Evolutionary conservation across 2,113 vertebrate genomes (phyloP).

Genomic region (Callopanchax toddi): DNA sequence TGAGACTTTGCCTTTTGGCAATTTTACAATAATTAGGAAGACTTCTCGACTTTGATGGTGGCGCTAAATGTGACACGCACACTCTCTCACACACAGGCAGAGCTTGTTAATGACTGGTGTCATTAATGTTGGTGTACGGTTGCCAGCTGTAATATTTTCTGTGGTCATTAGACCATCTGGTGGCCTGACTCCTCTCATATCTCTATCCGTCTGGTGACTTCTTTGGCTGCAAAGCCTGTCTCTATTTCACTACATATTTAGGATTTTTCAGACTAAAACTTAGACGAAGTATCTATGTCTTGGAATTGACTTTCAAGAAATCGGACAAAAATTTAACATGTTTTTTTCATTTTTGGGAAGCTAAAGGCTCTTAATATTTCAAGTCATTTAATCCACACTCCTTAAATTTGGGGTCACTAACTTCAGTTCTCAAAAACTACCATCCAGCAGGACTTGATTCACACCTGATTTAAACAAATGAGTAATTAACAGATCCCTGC

Average conservation of each 20-base stretch:
- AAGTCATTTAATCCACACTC: not conserved
- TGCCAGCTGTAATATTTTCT: constrained; percentile 77
- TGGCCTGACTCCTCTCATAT: constrained; percentile 57
- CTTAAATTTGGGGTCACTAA: no score
- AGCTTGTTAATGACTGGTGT: constrained; percentile 63
- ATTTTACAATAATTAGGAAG: constrained; percentile 41
- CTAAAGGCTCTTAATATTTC: not conserved
- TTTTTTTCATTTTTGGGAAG: not conserved
- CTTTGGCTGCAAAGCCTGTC: constrained; percentile 2
- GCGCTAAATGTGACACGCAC: constrained; percentile 25
- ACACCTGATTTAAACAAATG: no score
- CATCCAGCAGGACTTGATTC: no score
- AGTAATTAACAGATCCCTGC: no score
- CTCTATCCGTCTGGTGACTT: constrained; percentile 24
- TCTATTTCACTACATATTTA: constrained; percentile 2
- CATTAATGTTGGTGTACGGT: constrained; percentile 65
- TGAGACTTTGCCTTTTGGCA: constrained; percentile 30
- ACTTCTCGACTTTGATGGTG: constrained; percentile 45
- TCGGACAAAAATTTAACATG: not conserved
- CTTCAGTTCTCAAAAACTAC: no score
- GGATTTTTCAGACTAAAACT: not conserved
- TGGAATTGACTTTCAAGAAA: no score
- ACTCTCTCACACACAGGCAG: constrained; percentile 1
- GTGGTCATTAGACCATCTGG: constrained; percentile 77
- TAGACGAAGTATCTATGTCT: no score